Conservation (phyloP, 2,113 vertebrate genomes). For the Micronisus gabar region DNA sequence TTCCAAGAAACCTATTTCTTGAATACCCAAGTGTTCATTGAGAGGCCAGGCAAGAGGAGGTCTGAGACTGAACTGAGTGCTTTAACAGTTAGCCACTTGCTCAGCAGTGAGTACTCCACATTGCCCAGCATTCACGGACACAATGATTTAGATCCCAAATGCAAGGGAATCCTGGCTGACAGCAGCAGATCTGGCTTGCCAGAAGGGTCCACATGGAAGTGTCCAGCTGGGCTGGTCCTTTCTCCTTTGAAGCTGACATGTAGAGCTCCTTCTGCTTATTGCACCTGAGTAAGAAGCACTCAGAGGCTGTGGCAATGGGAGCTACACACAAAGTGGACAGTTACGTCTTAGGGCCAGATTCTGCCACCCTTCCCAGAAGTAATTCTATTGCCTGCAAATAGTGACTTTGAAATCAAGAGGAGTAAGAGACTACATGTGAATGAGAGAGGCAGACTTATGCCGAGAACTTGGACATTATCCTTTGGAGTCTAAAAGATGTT, state of each 20-base stretch:
- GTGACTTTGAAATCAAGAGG: neutral
- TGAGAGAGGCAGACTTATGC: neutral
- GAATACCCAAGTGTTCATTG: neutral
- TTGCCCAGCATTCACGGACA: neutral
- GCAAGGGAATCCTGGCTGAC: neutral
- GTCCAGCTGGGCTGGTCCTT: neutral
- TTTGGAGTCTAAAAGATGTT: neutral
- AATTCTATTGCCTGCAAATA: neutral
- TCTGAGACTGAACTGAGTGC: neutral
- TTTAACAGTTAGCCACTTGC: neutral
- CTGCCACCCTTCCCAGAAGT: neutral
- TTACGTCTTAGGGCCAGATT: neutral
- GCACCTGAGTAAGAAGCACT: neutral
- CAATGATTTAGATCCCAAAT: neutral
- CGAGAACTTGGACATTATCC: neutral
- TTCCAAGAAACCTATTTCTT: neutral
- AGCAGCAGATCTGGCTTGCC: neutral
- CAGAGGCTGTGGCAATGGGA: neutral
- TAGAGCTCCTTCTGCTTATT: neutral
- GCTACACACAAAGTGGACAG: neutral
- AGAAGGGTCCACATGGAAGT: neutral
- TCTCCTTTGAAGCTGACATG: neutral
- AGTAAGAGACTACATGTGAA: neutral
- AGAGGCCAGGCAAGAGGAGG: neutral
- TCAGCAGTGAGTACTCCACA: neutral